phyloP scores from a whole-genome alignment of 2,113 vertebrate genomes.

The Actinemys pallida region DNA sequence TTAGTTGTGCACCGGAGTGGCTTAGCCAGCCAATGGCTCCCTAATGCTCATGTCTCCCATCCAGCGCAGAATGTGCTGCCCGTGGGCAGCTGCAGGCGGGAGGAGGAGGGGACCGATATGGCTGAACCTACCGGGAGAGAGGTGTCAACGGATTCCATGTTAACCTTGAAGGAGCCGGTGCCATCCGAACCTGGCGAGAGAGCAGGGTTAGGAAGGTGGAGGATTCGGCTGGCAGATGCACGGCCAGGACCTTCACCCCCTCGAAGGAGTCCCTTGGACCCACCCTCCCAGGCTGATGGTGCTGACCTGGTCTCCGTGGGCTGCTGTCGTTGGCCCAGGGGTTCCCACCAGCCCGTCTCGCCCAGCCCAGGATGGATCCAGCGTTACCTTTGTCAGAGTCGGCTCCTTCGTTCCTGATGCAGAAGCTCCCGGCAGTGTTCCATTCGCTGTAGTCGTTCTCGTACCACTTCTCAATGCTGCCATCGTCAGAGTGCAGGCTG shows the following conservation, averaged over 20 bases:
- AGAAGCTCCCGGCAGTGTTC: not conserved
- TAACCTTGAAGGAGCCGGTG: too few relatives aligned
- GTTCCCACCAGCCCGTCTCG: not conserved
- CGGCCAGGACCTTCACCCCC: too few relatives aligned
- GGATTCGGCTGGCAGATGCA: not conserved
- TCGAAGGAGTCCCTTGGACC: too few relatives aligned
- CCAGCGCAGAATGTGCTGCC: fast-evolving
- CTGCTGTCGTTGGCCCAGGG: not conserved
- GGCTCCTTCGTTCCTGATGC: not conserved
- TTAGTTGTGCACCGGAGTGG: not conserved
- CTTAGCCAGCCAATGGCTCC: not conserved
- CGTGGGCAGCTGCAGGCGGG: not conserved
- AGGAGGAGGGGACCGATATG: not conserved
- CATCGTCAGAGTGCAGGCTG: not conserved
- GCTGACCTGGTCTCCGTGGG: not conserved
- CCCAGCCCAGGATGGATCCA: not conserved
- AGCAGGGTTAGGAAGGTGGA: not conserved
- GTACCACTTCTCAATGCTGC: not conserved
- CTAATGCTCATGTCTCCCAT: not conserved
- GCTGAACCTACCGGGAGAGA: not conserved
- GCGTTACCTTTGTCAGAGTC: not conserved
- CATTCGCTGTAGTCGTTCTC: not conserved
- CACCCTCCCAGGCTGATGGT: too few relatives aligned
- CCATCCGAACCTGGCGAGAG: not conserved
- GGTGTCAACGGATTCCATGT: too few relatives aligned